Conservation (phyloP, 2,888 invertebrate species). For the Palloptera scutellata region DNA sequence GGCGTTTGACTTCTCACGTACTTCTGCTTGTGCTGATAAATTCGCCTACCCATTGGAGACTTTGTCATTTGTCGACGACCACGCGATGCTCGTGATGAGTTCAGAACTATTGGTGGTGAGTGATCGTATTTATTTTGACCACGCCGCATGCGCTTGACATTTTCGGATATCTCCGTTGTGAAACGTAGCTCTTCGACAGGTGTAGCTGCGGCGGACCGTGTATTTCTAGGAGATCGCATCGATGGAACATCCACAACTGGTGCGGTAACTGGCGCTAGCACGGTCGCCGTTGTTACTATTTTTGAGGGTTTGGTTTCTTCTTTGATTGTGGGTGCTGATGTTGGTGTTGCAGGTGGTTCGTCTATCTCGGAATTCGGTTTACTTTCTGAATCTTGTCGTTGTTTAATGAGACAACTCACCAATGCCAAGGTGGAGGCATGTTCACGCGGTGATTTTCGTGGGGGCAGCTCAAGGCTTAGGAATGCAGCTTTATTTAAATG, state of each 20-base stretch:
- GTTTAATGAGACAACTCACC: slow-evolving; percentile 72
- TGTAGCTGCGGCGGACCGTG: slow-evolving; percentile 53
- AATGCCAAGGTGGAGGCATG: slow-evolving; percentile 89
- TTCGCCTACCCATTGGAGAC: slow-evolving; percentile 5
- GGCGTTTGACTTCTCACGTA: slow-evolving; percentile 14
- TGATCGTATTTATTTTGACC: slow-evolving; percentile 60
- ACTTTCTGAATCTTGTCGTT: slow-evolving; percentile 58
- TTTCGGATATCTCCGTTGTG: slow-evolving; percentile 62
- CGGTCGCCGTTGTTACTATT: not conserved
- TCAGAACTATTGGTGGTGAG: slow-evolving; percentile 46
- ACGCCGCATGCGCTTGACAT: slow-evolving; percentile 60
- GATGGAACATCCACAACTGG: slow-evolving; percentile 19
- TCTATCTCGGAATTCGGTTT: slow-evolving; percentile 58
- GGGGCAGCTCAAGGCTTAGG: slow-evolving; percentile 61
- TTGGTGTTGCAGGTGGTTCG: slow-evolving; percentile 42
- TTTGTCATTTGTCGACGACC: slow-evolving; percentile 32
- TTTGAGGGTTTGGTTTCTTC: slow-evolving; percentile 9
- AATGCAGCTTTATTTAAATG: slow-evolving; percentile 52
- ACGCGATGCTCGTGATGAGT: slow-evolving; percentile 30
- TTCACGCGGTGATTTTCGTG: slow-evolving; percentile 85
- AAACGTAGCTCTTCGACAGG: slow-evolving; percentile 59
- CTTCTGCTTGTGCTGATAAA: slow-evolving; percentile 4
- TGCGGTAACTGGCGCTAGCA: not conserved
- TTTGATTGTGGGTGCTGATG: not conserved
- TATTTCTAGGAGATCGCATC: slow-evolving; percentile 42